Evolutionary conservation across 2,797 vertebrate genomes (phyloP).

Genomic region (Lepidocolaptes lacrymiger): DNA sequence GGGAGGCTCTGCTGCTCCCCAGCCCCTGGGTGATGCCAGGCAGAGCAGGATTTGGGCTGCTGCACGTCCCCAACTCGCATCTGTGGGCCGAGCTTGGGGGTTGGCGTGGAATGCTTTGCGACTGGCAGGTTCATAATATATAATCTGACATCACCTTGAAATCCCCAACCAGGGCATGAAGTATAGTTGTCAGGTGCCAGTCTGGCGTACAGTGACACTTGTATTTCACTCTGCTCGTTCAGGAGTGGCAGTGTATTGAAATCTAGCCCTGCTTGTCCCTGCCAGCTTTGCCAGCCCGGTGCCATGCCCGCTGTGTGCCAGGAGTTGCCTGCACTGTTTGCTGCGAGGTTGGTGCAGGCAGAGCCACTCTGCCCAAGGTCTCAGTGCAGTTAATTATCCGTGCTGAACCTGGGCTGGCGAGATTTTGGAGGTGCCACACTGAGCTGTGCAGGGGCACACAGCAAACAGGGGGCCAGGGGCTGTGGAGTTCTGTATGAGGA

Average conservation of each 20-base stretch:
- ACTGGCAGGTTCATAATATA: conserved; percentile 34
- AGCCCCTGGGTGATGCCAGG: not conserved
- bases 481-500: not conserved
- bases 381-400: conserved; percentile 68
- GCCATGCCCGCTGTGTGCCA: conserved; percentile 43
- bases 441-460: conserved; percentile 44
- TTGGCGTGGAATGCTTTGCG: not conserved
- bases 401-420: conserved; percentile 38
- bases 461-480: conserved; percentile 24
- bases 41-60: not conserved
- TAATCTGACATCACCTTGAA: conserved; percentile 74
- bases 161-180: conserved; percentile 59
- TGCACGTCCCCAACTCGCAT: not conserved
- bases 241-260: conserved; percentile 61
- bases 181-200: conserved; percentile 57
- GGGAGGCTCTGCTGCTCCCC: not conserved
- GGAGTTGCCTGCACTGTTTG: conserved; percentile 47
- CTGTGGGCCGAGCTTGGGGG: not conserved
- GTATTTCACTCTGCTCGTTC: conserved; percentile 58
- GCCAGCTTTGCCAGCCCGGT: conserved; percentile 61
- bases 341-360: conserved; percentile 32
- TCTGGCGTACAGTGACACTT: conserved; percentile 22
- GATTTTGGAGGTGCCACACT: conserved; percentile 57
- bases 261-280: conserved; percentile 59
- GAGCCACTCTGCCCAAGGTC: conserved; percentile 56